A percentile compares a stretch with the other conserved stretches of the same genome.
Conservation (phyloP, 35 echinoderm and acorn worm species). For the Ophioderma brevispina region DNA sequence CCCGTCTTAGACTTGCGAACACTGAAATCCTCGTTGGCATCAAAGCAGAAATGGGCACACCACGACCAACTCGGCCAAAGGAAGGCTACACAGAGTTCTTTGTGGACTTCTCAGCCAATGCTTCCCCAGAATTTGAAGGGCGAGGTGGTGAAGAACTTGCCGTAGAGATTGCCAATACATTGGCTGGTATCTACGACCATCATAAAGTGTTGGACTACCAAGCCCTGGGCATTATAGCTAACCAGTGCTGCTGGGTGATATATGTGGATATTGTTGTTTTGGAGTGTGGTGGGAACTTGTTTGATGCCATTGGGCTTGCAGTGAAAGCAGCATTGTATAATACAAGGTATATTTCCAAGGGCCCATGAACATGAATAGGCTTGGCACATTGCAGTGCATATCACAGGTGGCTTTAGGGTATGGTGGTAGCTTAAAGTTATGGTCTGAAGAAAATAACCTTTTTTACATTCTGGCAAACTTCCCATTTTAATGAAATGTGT, state of each 20-base stretch:
- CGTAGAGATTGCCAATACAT: conserved; percentile 77
- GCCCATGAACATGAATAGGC: too few relatives aligned
- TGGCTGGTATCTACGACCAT: conserved; percentile 58
- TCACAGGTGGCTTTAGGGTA: too few relatives aligned
- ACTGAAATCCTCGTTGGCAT: conserved; percentile 92
- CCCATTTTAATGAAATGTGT: too few relatives aligned
- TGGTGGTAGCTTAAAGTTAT: too few relatives aligned
- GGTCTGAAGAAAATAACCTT: too few relatives aligned
- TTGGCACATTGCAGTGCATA: too few relatives aligned
- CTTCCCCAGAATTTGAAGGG: conserved; percentile 94
- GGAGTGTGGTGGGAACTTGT: conserved; percentile 96
- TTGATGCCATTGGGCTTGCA: conserved; percentile 92
- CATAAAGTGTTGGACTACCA: conserved; percentile 68
- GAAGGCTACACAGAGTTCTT: conserved; percentile 92
- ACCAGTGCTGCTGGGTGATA: conserved; percentile 87
- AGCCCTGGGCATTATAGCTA: conserved; percentile 72
- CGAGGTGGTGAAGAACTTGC: conserved; percentile 91
- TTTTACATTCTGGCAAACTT: too few relatives aligned
- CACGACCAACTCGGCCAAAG: conserved; percentile 45
- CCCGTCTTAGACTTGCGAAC: conserved; percentile 78
- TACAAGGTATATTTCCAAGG: conserved; percentile 87
- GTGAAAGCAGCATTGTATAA: conserved; percentile 93
- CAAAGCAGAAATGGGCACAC: conserved; percentile 97
- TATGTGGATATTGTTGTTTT: conserved; percentile 94
- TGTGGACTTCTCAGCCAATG: conserved; percentile 97